These are phyloP conservation scores for Phrynosoma platyrhinos DNA, from an alignment of 2,113 vertebrate species.

Conservation along the genomic window DNA sequence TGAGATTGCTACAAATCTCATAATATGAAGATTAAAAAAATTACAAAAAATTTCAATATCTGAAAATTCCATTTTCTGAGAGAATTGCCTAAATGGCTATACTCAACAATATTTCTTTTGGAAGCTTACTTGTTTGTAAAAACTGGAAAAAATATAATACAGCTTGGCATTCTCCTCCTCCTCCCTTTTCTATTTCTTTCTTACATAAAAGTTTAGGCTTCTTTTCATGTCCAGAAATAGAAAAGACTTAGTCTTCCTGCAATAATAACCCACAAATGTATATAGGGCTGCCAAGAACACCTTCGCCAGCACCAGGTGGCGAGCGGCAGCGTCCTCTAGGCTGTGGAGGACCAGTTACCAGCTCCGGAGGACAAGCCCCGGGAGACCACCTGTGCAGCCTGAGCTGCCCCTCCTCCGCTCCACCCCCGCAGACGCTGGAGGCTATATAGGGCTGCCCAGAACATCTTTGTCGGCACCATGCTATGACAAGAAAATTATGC, in stretches of 20 bases:
- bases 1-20: neutral
- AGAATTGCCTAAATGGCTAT: neutral
- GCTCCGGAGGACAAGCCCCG: too few species aligned
- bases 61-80: neutral
- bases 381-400: too few species aligned
- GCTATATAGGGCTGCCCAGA: too few species aligned
- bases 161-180: accelerated
- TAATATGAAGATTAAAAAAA: neutral
- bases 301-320: too few species aligned
- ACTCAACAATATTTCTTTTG: neutral
- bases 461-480: too few species aligned
- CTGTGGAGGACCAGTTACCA: too few species aligned
- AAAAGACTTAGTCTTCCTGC: neutral
- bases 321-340: too few species aligned
- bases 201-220: neutral
- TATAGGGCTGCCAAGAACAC: too few species aligned
- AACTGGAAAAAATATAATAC: accelerated
- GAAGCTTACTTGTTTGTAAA: neutral
- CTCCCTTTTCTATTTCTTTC: neutral
- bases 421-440: too few species aligned
- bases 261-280: neutral
- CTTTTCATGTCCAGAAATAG: neutral
- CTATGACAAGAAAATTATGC: too few species aligned
- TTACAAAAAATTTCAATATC: neutral
- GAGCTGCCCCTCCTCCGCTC: too few species aligned